Evolutionary conservation across 1,140 invertebrate genomes (phyloP).

Genomic region (Trissolcus basalis): DNA sequence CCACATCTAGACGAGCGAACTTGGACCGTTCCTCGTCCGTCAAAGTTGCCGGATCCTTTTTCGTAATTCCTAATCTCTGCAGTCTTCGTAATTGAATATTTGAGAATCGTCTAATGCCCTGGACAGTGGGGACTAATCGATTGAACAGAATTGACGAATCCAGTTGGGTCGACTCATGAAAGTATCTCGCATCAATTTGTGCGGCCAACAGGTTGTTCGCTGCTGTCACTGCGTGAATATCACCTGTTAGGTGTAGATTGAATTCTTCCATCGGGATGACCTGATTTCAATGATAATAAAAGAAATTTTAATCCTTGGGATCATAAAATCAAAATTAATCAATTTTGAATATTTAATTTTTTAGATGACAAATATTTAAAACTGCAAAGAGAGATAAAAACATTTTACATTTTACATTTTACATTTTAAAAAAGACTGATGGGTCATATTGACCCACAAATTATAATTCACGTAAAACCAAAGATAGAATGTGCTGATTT

Average conservation of each 20-base stretch:
- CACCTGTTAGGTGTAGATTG: slow-evolving; percentile 98
- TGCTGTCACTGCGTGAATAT: slow-evolving; percentile 98
- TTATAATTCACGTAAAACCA: too few relatives aligned
- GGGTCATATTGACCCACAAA: too few relatives aligned
- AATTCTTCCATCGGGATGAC: slow-evolving; percentile 99
- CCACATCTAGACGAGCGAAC: slow-evolving; percentile 94
- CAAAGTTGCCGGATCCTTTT: slow-evolving; percentile 89
- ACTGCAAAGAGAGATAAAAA: too few relatives aligned
- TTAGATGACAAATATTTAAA: too few relatives aligned
- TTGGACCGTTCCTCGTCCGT: slow-evolving; percentile 86
- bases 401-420: too few relatives aligned
- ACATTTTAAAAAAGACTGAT: too few relatives aligned
- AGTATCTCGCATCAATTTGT: slow-evolving; percentile 94
- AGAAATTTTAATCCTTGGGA: neutral
- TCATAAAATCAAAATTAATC: too few relatives aligned
- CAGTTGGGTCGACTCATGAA: slow-evolving; percentile 94
- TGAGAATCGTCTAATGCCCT: slow-evolving; percentile 87
- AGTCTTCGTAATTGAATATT: slow-evolving; percentile 88
- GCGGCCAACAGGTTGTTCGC: slow-evolving; percentile 98
- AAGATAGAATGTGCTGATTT: too few relatives aligned
- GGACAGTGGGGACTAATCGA: slow-evolving; percentile 88
- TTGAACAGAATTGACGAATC: slow-evolving; percentile 89
- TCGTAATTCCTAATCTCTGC: slow-evolving; percentile 89
- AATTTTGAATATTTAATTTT: too few relatives aligned
- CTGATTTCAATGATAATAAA: slow-evolving; percentile 78